Evolutionary conservation across 2,888 invertebrate species (phyloP).

Genomic region (Phoenoteleia sp.): DNA sequence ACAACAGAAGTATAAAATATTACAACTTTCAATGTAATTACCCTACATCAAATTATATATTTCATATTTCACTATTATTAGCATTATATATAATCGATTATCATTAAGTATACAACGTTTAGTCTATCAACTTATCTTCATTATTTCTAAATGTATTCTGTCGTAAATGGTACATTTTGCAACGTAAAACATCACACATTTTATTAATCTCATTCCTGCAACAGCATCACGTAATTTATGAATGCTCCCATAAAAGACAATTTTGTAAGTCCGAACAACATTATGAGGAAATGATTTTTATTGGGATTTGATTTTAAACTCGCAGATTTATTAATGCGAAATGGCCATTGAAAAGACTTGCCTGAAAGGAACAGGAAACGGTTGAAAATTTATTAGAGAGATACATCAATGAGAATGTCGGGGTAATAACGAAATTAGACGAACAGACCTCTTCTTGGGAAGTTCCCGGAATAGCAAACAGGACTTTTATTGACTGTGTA

Average conservation of each 20-base stretch:
- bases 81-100: too few species aligned
- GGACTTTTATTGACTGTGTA: slow-evolving; percentile 31
- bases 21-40: too few species aligned
- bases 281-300: slow-evolving; percentile 41
- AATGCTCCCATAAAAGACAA: slow-evolving; percentile 32
- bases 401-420: slow-evolving; percentile 41
- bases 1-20: too few species aligned
- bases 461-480: slow-evolving; percentile 32
- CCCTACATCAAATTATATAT: too few species aligned
- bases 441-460: slow-evolving; percentile 27
- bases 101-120: too few species aligned
- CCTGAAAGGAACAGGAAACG: slow-evolving; percentile 35
- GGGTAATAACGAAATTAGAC: slow-evolving; percentile 35
- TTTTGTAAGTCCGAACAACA: slow-evolving; percentile 14
- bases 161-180: slow-evolving; percentile 6
- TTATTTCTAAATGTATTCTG: slow-evolving; percentile 13
- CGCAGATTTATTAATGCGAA: slow-evolving; percentile 37
- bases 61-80: too few species aligned
- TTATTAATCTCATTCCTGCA: slow-evolving; percentile 17
- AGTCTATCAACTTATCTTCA: neutral
- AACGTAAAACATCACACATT: neutral
- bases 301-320: slow-evolving; percentile 32
- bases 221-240: slow-evolving; percentile 24
- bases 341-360: slow-evolving; percentile 28
- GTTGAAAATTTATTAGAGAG: slow-evolving; percentile 34